phyloP scores from a whole-genome alignment of 2,113 vertebrate genomes.

The Tinamus guttatus region DNA sequence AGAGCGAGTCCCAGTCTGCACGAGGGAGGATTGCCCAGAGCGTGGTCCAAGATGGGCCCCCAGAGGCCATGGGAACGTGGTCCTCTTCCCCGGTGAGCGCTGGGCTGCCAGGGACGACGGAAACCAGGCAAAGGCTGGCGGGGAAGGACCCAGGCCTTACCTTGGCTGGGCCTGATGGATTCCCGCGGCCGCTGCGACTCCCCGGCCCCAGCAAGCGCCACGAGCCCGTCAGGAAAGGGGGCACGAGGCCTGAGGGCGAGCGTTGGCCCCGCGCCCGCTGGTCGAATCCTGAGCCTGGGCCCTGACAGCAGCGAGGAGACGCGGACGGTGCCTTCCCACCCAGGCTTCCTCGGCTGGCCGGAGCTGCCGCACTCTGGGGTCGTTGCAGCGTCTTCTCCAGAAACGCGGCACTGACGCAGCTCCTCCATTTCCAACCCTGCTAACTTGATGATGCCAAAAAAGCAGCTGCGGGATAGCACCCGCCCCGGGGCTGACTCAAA shows the following conservation, averaged over 20 bases:
- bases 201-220: not conserved
- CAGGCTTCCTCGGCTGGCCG: not conserved
- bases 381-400: not conserved
- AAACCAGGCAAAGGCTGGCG: not conserved
- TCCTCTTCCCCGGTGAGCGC: not conserved
- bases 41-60: not conserved
- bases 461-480: rapidly evolving
- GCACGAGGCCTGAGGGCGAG: too few relatives aligned
- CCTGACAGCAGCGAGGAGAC: too few relatives aligned
- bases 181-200: not conserved
- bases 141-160: not conserved
- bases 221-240: not conserved
- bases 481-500: rapidly evolving
- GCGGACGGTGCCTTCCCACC: not conserved
- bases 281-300: too few relatives aligned
- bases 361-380: not conserved
- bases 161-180: not conserved
- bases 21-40: not conserved
- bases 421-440: not conserved
- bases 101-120: not conserved
- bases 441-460: not conserved
- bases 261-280: too few relatives aligned
- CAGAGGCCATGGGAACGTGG: not conserved
- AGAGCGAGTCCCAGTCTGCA: not conserved
- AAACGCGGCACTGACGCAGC: not conserved